Evolutionary conservation across 2,113 vertebrate genomes (phyloP).

Genomic region (Hippopotamus amphibius): DNA sequence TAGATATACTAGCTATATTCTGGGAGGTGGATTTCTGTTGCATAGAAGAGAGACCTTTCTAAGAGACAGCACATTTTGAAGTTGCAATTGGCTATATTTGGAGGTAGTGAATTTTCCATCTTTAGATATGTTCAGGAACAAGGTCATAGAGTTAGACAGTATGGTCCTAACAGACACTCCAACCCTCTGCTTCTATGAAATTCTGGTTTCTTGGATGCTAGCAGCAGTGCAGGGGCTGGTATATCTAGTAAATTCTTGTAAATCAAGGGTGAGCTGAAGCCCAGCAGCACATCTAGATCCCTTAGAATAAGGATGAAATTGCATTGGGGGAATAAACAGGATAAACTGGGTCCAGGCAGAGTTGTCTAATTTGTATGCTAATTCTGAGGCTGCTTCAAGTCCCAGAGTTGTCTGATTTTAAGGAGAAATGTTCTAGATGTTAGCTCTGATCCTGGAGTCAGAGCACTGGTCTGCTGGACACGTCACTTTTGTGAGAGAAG

Average conservation of each 20-base stretch:
- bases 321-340: neutral
- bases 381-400: neutral
- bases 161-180: neutral
- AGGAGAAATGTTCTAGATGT: neutral
- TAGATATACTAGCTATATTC: neutral
- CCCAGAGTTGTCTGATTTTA: neutral
- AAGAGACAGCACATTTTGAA: neutral
- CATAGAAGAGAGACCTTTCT: neutral
- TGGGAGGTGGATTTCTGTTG: conserved; percentile 28
- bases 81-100: conserved; percentile 24
- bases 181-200: neutral
- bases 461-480: neutral
- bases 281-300: neutral
- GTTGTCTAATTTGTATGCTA: neutral
- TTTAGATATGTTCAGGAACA: neutral
- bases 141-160: neutral
- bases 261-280: neutral
- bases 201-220: neutral
- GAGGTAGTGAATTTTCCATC: conserved; percentile 29
- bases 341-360: neutral
- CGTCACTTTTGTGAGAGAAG: neutral
- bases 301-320: neutral
- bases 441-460: neutral
- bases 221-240: neutral
- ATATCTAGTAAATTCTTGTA: neutral